phyloP scores from a whole-genome alignment of 2,113 vertebrate species.

The Austrofundulus limnaeus region DNA sequence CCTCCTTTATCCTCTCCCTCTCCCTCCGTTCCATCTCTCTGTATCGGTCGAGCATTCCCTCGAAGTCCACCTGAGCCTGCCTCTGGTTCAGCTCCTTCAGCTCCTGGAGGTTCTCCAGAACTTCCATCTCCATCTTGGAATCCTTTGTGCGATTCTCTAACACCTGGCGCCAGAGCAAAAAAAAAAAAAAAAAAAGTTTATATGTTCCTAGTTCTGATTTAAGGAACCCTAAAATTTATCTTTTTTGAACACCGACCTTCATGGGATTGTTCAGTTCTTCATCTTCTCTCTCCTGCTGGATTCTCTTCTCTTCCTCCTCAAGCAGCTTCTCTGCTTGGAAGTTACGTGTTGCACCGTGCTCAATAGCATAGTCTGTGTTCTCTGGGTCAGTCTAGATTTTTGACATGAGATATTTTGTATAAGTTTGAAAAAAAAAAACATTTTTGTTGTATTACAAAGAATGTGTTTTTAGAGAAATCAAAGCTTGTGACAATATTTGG shows the following conservation, averaged over 20 bases:
- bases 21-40: conserved; percentile 82
- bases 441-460: not conserved
- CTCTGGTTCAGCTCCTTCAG: conserved; percentile 96
- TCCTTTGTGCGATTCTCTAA: conserved; percentile 95
- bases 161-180: conserved; percentile 77
- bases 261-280: conserved; percentile 98
- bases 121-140: conserved; percentile 98
- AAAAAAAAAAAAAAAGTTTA: not conserved
- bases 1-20: conserved; percentile 82
- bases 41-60: conserved; percentile 84
- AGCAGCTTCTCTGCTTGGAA: conserved; percentile 95
- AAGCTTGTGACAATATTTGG: not conserved
- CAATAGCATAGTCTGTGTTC: conserved; percentile 96
- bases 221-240: not conserved
- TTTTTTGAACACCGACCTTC: conserved; percentile 88
- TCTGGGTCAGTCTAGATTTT: conserved; percentile 88
- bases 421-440: not conserved
- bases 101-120: conserved; percentile 96
- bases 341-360: conserved; percentile 92
- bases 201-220: not conserved
- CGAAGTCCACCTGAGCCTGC: conserved; percentile 93
- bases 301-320: conserved; percentile 91
- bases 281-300: conserved; percentile 90
- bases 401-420: not conserved
- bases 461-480: not conserved